phyloP scores from a whole-genome alignment of 2,797 vertebrate species.

The Peromyscus melanophrys region DNA sequence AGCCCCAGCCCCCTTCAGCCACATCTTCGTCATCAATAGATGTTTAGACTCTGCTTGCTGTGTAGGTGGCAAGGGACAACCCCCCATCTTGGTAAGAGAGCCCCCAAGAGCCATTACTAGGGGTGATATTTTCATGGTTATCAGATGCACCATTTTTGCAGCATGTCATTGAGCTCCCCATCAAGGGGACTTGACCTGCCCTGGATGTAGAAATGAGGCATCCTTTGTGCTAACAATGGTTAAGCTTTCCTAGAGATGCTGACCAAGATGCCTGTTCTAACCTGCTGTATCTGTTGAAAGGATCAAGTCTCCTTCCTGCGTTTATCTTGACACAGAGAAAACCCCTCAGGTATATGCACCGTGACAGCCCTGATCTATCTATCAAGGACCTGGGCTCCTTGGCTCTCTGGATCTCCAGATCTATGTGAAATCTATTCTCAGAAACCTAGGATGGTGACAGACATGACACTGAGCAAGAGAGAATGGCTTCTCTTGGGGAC shows the following conservation, averaged over 20 bases:
- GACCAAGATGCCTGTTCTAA: constrained; percentile 61
- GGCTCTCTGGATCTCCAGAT: constrained; percentile 15
- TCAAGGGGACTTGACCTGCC: constrained; percentile 21
- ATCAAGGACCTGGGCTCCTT: constrained; percentile 61
- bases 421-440: constrained; percentile 5
- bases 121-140: constrained; percentile 53
- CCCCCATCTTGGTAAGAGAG: constrained; percentile 31
- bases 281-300: constrained; percentile 51
- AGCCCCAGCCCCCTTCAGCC: neutral
- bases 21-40: neutral
- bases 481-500: neutral
- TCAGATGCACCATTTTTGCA: constrained; percentile 44
- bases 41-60: neutral
- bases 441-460: neutral
- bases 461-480: neutral
- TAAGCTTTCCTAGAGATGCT: constrained; percentile 27
- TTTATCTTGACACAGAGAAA: constrained; percentile 68
- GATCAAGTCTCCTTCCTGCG: constrained; percentile 27
- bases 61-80: neutral
- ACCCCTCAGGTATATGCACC: constrained; percentile 61
- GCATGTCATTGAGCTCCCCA: neutral
- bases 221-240: constrained; percentile 12
- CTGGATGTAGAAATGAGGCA: neutral
- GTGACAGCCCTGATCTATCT: constrained; percentile 64
- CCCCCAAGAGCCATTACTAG: constrained; percentile 35